Base-by-base conservation (phyloP, 53 echinoderm and acorn worm species). In the Paracentrotus lividus region DNA sequence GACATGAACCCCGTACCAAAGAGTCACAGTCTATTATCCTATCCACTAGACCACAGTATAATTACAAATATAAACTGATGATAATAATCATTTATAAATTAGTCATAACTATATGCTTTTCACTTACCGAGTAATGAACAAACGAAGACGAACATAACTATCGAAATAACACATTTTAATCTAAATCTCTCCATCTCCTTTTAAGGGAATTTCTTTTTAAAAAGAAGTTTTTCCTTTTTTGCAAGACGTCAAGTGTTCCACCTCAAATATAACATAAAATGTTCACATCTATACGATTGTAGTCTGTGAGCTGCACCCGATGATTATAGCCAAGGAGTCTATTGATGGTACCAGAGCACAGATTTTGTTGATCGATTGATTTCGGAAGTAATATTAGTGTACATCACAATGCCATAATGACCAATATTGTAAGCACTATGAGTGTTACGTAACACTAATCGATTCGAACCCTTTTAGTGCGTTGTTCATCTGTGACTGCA, bases 331-430 rank as follows among this genome's bases (percentile, higher is more conserved):
- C 7, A 9, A 24, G n/a, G n/a, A n/a, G n/a, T n/a, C 5, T 5
- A 24, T 8, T 21, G 0, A 23, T 23, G 20, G 45, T 45, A 78
- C 8, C 81, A 45, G 2, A 12, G 47, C 81, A 47, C 81, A 78
- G 81, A 78, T 78, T 78, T 78, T 45, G 8, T 7, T 47, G 20
- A 45, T 78, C 81, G 81, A 78, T 78, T 47, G 81, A 47, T 78
- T 47, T 78, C 7, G 81, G 18, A 45, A 1, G 23, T 13, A 21
- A 23, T 44, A 1, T 7, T 24, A 2, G 18, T 1, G 27, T 18
- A 26, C 13, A 45, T 47, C 29, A 20, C 81, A 47, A 4, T 47
- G 42, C 45, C 45, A n/a, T 78, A 44, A 78, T 44, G 47, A 78
- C 44, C 47, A 78, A 24, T 78, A 45, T 45, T n/a, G 81, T 3